Base-by-base conservation (phyloP, 2,888 invertebrate species). In the Chalcis sispes region DNA sequence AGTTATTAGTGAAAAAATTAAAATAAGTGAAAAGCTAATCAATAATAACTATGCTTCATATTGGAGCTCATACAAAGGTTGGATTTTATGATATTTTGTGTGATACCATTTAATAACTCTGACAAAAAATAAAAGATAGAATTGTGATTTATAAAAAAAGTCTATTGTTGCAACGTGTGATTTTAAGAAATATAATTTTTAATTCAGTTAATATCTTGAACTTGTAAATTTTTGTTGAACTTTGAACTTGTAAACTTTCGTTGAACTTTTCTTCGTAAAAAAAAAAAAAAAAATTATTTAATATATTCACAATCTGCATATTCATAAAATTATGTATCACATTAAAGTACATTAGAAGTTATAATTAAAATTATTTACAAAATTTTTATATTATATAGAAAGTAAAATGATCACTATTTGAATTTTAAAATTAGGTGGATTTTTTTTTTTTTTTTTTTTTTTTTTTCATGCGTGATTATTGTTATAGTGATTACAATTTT, bases 21-120 rank as follows among this genome's bases (percentile, higher is more conserved):
- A 72, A 62, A 20, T 64, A 18, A 67, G 76, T 1, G 78, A 79
- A 20, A 95, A 83, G 81, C 81, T 79, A 83, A 82, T 78, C 81
- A 82, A 77, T 84, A 81, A 64, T 58, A 67, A 70, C 46, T 32
- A 50, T 74, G 72, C 78, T 78, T 73, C 78, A 76, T 71, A 70
- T 76, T 76, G 73, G 54, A 78, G 73, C 69, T 52, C 56, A 58
- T n/a, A 40, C 29, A 59, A 65, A 58, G 56, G 36, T 67, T 67
- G 27, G 71, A 54, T 75, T 72, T 66, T 59, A 40, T 71, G 58
- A 46, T 52, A 70, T 61, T 58, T 72, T 52, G 46, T 36, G 40
- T 56, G 20, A 42, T 52, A 62, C 7, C 20, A 69, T 15, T 77
- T 29, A 27, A 73, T 59, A 20, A 64, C 72, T 69, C 54, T 73